Evolutionary conservation across 2,113 vertebrate species (phyloP).

Genomic region (Crotalus tigris): DNA sequence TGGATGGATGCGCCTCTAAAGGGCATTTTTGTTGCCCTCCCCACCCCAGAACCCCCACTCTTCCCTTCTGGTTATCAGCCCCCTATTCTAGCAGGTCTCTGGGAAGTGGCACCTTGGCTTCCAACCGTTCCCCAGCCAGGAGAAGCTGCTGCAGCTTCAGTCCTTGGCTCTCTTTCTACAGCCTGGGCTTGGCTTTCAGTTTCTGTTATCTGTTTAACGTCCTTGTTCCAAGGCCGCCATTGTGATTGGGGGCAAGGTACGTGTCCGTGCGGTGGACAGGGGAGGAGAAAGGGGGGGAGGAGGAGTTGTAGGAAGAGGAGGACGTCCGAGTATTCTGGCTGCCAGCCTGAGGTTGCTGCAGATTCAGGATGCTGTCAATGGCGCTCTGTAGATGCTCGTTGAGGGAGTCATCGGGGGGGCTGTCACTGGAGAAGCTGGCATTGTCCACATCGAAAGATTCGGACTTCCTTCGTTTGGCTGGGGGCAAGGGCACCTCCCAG

Average conservation of each 20-base stretch:
- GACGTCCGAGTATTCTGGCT: constrained; percentile 52
- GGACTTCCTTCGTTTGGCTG: constrained; percentile 83
- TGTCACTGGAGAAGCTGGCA: constrained; percentile 92
- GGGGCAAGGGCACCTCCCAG: constrained; percentile 72
- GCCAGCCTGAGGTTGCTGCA: constrained; percentile 78
- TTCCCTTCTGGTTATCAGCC: constrained; percentile 13
- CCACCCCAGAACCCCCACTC: constrained; percentile 1
- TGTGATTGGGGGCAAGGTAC: constrained; percentile 78
- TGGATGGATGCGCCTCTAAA: constrained; percentile 4
- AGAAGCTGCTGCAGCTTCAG: background rate
- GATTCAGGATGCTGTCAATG: constrained; percentile 95
- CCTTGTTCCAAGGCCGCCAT: constrained; percentile 85
- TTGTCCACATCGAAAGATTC: constrained; percentile 90
- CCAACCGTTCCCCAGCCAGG: constrained; percentile 12
- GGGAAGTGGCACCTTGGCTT: constrained; percentile 8
- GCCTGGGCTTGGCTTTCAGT: background rate
- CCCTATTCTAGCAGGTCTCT: constrained; percentile 10
- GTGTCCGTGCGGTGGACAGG: constrained; percentile 75
- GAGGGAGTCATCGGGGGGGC: constrained; percentile 87
- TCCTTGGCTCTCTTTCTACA: constrained; percentile 7
- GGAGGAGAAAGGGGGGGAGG: constrained; percentile 75
- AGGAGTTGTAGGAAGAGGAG: constrained; percentile 70
- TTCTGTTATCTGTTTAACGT: constrained; percentile 93
- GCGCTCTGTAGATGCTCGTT: constrained; percentile 93
- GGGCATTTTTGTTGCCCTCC: background rate